These are phyloP conservation scores for Reticulitermes speratus DNA, from an alignment of 1,140 invertebrate genomes.

Conservation along the genomic window DNA sequence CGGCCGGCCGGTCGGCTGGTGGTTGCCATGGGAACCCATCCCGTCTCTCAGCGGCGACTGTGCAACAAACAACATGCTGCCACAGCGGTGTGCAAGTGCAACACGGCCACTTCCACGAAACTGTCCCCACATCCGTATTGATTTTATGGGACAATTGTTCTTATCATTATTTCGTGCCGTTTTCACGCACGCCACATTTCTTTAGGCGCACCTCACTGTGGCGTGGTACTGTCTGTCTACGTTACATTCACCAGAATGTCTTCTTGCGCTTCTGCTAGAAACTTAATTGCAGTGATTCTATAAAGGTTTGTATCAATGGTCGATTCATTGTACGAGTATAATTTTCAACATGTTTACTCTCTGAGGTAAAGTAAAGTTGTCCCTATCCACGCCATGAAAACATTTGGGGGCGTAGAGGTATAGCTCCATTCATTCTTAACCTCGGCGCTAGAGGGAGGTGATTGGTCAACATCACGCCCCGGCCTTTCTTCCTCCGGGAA, in stretches of 20 bases:
- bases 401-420: no score
- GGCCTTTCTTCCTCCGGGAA: no score
- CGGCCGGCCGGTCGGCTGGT: background rate
- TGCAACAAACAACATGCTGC: background rate
- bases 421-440: no score
- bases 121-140: background rate
- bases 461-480: no score
- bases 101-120: background rate
- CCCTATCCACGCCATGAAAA: no score
- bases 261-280: no score
- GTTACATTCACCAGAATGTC: background rate
- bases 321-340: no score
- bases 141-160: conserved; percentile 8
- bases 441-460: no score
- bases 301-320: no score
- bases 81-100: background rate
- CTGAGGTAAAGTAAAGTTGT: no score
- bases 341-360: no score
- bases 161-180: background rate
- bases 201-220: background rate
- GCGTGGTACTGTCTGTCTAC: background rate
- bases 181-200: background rate
- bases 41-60: background rate
- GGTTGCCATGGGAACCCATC: conserved; percentile 12
- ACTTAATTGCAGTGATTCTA: no score